Conservation (phyloP, 2,888 invertebrate genomes). For the Phrixothrix hirtus region DNA sequence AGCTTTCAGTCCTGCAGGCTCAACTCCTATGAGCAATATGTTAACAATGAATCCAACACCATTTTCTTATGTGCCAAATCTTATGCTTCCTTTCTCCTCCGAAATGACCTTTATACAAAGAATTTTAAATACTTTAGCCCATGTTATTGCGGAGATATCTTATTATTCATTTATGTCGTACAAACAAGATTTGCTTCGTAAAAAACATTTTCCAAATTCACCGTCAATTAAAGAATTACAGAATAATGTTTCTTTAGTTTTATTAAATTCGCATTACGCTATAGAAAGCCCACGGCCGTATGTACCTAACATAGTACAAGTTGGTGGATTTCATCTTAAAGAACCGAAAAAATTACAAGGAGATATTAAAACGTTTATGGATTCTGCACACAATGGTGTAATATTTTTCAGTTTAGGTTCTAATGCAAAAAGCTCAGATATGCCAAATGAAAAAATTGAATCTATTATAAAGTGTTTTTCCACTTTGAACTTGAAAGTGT, state of each 20-base stretch:
- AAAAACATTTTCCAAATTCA: conserved; percentile 30
- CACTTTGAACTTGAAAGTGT: conserved; percentile 22
- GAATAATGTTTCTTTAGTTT: conserved; percentile 31
- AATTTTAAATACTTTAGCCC: not conserved
- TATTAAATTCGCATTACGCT: conserved; percentile 37
- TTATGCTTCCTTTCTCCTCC: conserved; percentile 31
- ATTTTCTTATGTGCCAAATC: conserved; percentile 47
- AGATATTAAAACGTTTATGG: conserved; percentile 31
- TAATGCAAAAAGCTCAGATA: conserved; percentile 22
- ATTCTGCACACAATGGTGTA: conserved; percentile 30
- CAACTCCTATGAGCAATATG: conserved; percentile 36
- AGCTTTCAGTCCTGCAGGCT: conserved; percentile 42
- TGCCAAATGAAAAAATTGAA: conserved; percentile 17
- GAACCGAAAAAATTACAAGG: conserved; percentile 25
- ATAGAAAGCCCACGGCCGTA: conserved; percentile 34
- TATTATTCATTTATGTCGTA: not conserved
- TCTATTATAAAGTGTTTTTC: conserved; percentile 24
- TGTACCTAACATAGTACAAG: conserved; percentile 38
- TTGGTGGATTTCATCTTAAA: conserved; percentile 38
- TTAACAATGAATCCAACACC: conserved; percentile 46
- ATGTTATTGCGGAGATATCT: not conserved
- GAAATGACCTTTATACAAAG: conserved; percentile 42
- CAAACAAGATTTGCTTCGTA: not conserved
- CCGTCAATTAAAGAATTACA: conserved; percentile 26
- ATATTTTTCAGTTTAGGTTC: conserved; percentile 36